These are phyloP conservation scores for Leptonema lineaticorne DNA, from an alignment of 1,140 invertebrate species.

Conservation along the genomic window DNA sequence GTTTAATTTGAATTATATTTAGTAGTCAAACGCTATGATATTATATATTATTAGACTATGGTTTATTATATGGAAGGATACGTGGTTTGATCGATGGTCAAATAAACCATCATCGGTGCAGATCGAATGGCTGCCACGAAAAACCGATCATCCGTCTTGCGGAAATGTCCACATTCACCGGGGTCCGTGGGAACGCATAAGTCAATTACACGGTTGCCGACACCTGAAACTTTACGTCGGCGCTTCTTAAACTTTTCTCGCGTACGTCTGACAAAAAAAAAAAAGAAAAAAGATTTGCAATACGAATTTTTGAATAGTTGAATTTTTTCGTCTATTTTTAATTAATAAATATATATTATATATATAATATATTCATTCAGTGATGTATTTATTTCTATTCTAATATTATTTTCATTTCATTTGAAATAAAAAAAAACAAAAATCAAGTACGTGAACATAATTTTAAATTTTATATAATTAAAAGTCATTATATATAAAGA, in stretches of 20 bases:
- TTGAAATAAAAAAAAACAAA: no score
- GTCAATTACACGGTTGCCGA: slow-evolving; percentile 17
- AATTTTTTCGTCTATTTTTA: not conserved
- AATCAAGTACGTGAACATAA: no score
- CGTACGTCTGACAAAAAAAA: not conserved
- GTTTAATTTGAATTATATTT: no score
- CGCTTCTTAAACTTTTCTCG: not conserved
- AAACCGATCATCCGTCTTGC: slow-evolving; percentile 12
- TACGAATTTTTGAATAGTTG: not conserved
- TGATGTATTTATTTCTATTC: no score
- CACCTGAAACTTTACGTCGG: not conserved
- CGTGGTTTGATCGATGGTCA: slow-evolving; percentile 9
- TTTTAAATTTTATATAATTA: no score
- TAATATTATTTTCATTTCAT: no score
- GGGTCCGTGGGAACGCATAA: slow-evolving; percentile 15
- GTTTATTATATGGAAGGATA: no score
- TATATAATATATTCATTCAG: no score
- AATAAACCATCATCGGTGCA: slow-evolving; percentile 5
- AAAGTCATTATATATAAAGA: no score
- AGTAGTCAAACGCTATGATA: no score
- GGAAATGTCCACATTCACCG: not conserved
- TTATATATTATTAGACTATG: no score
- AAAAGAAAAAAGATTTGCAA: not conserved
- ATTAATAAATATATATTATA: no score
- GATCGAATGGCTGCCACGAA: not conserved